Evolutionary conservation across 2,797 vertebrate genomes (phyloP), one percentile per base, ranked within the genome.

Genomic region (Toxotes lorentzi): DNA sequence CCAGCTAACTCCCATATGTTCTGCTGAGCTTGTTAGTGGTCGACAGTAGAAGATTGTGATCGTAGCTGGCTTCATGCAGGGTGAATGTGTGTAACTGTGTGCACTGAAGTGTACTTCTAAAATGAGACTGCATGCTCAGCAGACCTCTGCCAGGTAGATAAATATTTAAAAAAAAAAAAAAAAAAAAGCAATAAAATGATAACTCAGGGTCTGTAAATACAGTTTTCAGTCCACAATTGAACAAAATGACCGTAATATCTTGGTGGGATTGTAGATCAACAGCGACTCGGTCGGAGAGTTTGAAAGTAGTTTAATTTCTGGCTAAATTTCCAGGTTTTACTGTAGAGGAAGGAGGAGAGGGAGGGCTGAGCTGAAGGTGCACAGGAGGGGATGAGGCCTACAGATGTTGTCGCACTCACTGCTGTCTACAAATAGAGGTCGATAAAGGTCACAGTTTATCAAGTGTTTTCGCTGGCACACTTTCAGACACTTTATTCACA

Each of bases 71-170:
- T 57, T 62, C 40, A 27, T 32, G 47, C 40, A 59, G 56, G 53
- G 30, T 61, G 47, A 64, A 34, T 47, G 70, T 73, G 30, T 54
- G 54, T 45, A 19, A 51, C 38, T 16, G n/a, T 60, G 17, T 41
- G 35, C 13, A n/a, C 57, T 19, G 14, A 10, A 14, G 16, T 17
- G 24, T 32, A 19, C 7, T 23, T 19, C 51, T 64, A 51, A 73
- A 75, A 53, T 54, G 21, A 72, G 32, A 32, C 57, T 60, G 76
- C 64, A 47, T 41, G 50, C 70, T 78, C 75, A 79, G 70, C 67
- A 76, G 35, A 70, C n/a, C 32, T 71, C 54, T 65, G 9, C 23
- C 38, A 41, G 34, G 8, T 69, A 16, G 51, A 75, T 47, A 57
- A 50, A 64, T 63, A 43, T 50, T 74, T 23, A 5, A 9, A 43